Conservation (phyloP, 2,797 vertebrate species). For the Numenius phaeopus region DNA sequence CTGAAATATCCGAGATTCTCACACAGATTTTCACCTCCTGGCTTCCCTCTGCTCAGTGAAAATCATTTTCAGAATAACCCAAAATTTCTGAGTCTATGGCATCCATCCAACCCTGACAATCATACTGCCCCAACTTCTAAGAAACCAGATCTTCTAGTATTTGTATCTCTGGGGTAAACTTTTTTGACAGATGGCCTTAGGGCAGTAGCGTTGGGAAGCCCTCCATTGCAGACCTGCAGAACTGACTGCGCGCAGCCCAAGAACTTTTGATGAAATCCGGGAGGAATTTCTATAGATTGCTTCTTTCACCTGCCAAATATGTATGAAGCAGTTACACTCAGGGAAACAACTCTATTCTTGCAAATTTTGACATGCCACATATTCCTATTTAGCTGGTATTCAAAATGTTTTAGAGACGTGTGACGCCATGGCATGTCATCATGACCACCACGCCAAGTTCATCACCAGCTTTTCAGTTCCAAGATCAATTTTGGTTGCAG, state of each 20-base stretch:
- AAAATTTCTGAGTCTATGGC: neutral
- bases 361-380: neutral
- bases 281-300: neutral
- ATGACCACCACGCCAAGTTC: rapidly evolving
- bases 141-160: neutral
- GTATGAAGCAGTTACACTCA: neutral
- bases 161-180: neutral
- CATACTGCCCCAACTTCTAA: neutral
- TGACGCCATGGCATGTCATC: neutral
- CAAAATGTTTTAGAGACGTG: neutral
- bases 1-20: neutral
- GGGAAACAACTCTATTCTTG: neutral
- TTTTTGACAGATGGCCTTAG: neutral
- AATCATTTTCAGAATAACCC: neutral
- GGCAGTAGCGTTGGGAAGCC: neutral
- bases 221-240: neutral
- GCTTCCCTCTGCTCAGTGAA: neutral
- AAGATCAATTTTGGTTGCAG: neutral
- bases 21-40: neutral
- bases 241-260: rapidly evolving
- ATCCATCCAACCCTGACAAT: neutral
- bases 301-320: neutral
- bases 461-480: neutral
- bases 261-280: neutral
- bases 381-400: neutral